phyloP scores from a whole-genome alignment of 2,113 vertebrate genomes.

The Aptenodytes forsteri region DNA sequence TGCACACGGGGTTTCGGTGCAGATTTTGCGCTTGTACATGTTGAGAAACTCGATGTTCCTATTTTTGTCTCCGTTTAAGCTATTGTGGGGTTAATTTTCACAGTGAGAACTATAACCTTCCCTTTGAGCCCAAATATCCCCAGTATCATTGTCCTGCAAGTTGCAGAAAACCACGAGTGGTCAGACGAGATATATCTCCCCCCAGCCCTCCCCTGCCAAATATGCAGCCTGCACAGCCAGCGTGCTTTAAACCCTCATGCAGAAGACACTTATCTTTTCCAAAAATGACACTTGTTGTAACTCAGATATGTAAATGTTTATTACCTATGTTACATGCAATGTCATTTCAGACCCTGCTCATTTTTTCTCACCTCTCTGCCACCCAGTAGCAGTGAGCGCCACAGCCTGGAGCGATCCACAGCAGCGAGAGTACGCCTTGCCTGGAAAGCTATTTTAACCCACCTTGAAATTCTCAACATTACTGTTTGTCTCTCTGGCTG shows the following conservation, averaged over 20 bases:
- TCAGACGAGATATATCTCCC: not conserved
- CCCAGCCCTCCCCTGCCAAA: not conserved
- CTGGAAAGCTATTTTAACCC: not conserved
- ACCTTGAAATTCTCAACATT: not conserved
- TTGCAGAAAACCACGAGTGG: not conserved
- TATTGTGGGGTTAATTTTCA: not conserved
- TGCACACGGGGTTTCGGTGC: rapidly evolving
- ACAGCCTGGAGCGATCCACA: not conserved
- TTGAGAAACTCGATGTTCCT: not conserved
- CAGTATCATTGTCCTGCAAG: constrained; percentile 20
- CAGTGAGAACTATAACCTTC: not conserved
- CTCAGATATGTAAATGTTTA: not conserved
- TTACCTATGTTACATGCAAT: rapidly evolving
- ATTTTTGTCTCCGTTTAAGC: rapidly evolving
- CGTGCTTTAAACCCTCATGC: rapidly evolving
- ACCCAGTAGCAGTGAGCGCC: not conserved
- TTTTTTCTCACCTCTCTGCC: not conserved
- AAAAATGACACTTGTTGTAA: not conserved
- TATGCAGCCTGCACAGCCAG: not conserved
- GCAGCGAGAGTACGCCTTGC: not conserved
- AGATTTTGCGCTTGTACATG: rapidly evolving
- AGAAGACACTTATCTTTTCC: not conserved
- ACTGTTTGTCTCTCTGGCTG: not conserved
- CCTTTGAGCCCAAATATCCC: not conserved
- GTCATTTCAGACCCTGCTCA: not conserved